Conservation (phyloP, 2,888 invertebrate genomes). For the Pammene fasciana region DNA sequence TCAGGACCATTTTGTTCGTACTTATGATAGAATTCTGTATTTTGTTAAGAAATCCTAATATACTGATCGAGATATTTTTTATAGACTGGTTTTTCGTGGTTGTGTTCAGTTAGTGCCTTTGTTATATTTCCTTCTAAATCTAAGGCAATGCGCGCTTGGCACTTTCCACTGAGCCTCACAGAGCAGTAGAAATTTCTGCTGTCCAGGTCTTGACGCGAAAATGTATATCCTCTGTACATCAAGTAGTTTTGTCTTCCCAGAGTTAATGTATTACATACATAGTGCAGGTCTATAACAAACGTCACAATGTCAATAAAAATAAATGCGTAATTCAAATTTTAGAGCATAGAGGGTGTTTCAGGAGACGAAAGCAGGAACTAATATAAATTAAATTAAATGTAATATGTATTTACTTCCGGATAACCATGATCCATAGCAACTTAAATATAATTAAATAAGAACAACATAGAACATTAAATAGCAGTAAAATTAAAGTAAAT, state of each 20-base stretch:
- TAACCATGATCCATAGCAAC: too few relatives aligned
- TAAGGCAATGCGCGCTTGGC: slow-evolving; percentile 43
- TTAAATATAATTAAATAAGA: too few relatives aligned
- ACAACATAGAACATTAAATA: too few relatives aligned
- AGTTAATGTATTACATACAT: not conserved
- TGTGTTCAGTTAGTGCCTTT: slow-evolving; percentile 28
- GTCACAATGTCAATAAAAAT: not conserved
- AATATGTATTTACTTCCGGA: too few relatives aligned
- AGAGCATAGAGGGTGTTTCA: too few relatives aligned
- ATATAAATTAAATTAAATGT: too few relatives aligned
- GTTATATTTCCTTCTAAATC: slow-evolving; percentile 10
- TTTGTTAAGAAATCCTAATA: not conserved
- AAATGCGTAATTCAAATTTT: too few relatives aligned
- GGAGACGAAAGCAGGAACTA: too few relatives aligned
- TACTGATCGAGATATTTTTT: not conserved
- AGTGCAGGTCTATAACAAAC: not conserved
- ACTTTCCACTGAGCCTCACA: slow-evolving; percentile 43
- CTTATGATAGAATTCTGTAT: too few relatives aligned
- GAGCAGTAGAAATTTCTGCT: slow-evolving; percentile 6
- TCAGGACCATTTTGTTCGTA: too few relatives aligned
- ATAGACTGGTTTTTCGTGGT: slow-evolving; percentile 34
- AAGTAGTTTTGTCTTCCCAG: slow-evolving; percentile 36
- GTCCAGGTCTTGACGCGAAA: slow-evolving; percentile 45
- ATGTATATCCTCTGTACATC: slow-evolving; percentile 47
- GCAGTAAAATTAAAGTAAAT: too few relatives aligned